These are phyloP conservation scores for Chalcosyrphus nemorum DNA, from an alignment of 2,888 invertebrate species.

Conservation along the genomic window DNA sequence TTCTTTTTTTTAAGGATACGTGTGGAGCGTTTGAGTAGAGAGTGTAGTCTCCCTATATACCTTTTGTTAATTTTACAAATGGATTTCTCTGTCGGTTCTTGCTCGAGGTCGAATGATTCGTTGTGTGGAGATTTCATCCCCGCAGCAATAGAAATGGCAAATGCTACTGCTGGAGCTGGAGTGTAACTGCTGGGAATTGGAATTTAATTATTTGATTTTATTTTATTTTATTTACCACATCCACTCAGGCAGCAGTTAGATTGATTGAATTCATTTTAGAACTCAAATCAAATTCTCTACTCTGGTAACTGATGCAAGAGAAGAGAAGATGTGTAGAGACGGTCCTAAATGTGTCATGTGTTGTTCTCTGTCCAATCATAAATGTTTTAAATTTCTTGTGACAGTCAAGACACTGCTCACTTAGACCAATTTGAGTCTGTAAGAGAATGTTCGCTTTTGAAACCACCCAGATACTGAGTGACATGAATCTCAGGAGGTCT, in stretches of 20 bases:
- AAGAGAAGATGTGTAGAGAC: too few species aligned
- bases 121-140: slow-evolving; percentile 24
- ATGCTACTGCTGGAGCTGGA: neutral
- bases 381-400: too few species aligned
- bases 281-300: slow-evolving; percentile 18
- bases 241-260: neutral
- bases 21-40: neutral
- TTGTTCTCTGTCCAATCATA: too few species aligned
- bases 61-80: slow-evolving; percentile 67
- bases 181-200: slow-evolving; percentile 34
- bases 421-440: too few species aligned
- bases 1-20: slow-evolving; percentile 11
- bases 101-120: slow-evolving; percentile 46
- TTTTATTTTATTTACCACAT: slow-evolving; percentile 15
- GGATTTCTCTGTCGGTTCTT: slow-evolving; percentile 41
- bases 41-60: neutral
- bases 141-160: slow-evolving; percentile 37
- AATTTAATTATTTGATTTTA: slow-evolving; percentile 59
- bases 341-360: too few species aligned
- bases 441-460: too few species aligned
- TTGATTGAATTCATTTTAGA: slow-evolving; percentile 33
- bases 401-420: too few species aligned
- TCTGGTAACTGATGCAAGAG: neutral
- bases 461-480: too few species aligned
- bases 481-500: too few species aligned